Conservation (phyloP, 2,797 vertebrate genomes). For the Sitta carolinensis region DNA sequence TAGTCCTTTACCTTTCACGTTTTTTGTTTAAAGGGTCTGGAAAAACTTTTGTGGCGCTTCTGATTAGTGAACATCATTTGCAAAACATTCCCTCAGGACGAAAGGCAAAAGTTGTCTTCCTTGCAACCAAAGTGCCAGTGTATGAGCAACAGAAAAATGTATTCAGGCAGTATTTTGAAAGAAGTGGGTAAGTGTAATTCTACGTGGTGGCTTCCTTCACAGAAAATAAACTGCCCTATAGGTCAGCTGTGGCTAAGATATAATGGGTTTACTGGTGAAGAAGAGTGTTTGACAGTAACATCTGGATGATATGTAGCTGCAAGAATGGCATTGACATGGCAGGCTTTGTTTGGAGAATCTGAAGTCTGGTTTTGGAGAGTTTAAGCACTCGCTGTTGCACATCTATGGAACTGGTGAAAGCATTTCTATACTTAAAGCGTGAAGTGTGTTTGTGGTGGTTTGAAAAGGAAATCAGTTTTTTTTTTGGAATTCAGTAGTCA, state of each 20-base stretch:
- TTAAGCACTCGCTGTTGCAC: not conserved
- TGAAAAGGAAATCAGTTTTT: too few relatives aligned
- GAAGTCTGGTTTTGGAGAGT: not conserved
- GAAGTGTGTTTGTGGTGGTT: not conserved
- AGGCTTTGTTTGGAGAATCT: not conserved
- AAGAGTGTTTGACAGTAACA: not conserved
- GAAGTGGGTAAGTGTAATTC: conserved; percentile 58
- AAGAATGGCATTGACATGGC: not conserved
- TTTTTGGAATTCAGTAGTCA: too few relatives aligned
- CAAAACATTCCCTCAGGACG: conserved; percentile 20
- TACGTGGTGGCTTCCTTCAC: not conserved
- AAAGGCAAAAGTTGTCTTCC: conserved; percentile 76
- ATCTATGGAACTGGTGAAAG: not conserved
- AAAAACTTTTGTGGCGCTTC: conserved; percentile 78
- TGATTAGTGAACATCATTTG: conserved; percentile 80
- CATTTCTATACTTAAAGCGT: not conserved
- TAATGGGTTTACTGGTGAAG: not conserved
- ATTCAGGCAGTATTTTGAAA: conserved; percentile 76
- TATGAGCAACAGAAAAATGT: conserved; percentile 80
- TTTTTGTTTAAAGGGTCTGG: conserved; percentile 76
- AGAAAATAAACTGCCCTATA: not conserved
- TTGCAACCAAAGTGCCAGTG: conserved; percentile 77
- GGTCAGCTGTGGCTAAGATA: not conserved
- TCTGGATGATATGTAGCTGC: not conserved
- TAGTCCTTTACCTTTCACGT: not conserved